Conservation (phyloP, 2,797 vertebrate genomes). For the Acrocephalus scirpaceus region DNA sequence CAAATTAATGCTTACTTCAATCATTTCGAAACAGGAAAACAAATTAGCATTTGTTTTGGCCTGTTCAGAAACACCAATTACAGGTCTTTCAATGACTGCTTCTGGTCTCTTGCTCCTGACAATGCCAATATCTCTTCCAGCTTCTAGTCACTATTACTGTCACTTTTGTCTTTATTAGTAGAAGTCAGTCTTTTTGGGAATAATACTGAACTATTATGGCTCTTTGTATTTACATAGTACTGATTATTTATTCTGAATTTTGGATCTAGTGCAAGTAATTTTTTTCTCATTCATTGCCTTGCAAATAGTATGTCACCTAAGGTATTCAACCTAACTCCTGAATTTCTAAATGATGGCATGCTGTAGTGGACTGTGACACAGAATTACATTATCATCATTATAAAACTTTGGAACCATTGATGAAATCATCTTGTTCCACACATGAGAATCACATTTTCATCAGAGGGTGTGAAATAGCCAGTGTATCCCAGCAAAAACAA, state of each 20-base stretch:
- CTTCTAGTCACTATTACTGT: neutral
- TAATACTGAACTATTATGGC: neutral
- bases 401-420: neutral
- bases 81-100: neutral
- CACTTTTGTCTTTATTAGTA: neutral
- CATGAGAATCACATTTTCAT: neutral
- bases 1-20: neutral
- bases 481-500: neutral
- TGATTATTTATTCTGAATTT: neutral
- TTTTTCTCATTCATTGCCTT: neutral
- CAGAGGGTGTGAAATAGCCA: neutral
- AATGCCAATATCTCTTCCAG: neutral
- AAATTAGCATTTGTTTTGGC: neutral
- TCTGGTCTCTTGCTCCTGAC: neutral
- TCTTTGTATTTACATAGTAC: neutral
- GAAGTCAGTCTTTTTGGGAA: neutral
- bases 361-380: neutral
- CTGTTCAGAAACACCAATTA: neutral
- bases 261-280: neutral
- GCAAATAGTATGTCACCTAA: neutral
- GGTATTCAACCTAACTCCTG: neutral
- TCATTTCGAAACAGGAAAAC: neutral
- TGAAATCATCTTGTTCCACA: neutral
- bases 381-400: neutral
- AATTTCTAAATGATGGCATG: neutral